Evolutionary conservation across 2,888 invertebrate species (phyloP), one percentile per base, ranked within the genome.

Genomic region (Zygothrica quintamaculata): DNA sequence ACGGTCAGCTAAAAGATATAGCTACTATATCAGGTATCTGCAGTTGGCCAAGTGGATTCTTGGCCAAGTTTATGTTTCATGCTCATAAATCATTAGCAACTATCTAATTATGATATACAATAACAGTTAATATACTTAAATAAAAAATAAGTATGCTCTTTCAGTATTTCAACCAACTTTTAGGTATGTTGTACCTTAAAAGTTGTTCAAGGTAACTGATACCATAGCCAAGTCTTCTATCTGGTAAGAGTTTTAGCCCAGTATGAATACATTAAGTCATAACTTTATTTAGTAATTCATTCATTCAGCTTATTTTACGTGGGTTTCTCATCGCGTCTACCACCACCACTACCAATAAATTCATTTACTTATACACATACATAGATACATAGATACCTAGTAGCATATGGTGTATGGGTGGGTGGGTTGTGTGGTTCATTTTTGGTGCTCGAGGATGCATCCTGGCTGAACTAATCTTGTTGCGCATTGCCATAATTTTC

Each of bases 401-500:
- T 31, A 12, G 18, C 18, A 22, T 22, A 22, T 43, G 31, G 18
- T 9, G 8, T 31, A 8, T 18, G 31, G n/a, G 13, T 6, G 9
- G 44, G 46, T n/a, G 36, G 26, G 9, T 16, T 13, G 56, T n/a
- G n/a, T n/a, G n/a, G n/a, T n/a, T n/a, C n/a, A n/a, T n/a, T n/a
- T n/a, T n/a, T n/a, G n/a, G n/a, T n/a, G n/a, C n/a, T n/a, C n/a
- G 15, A 37, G 56, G 39, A 37, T 68, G 74, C 59, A 55, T 26
- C 37, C 69, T 58, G 65, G 58, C 75, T 59, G 69, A 64, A 71
- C 86, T 81, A 81, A 81, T 81, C 81, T 81, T 81, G 86, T 86
- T 86, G 86, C 86, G 81, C 86, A 86, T 81, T 85, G 84, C 86
- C 80, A 81, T 81, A 81, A 81, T 81, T 81, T 81, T 81, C 80